Conservation (phyloP, 2,888 invertebrate species). For the Hydrotaea diabolus region DNA sequence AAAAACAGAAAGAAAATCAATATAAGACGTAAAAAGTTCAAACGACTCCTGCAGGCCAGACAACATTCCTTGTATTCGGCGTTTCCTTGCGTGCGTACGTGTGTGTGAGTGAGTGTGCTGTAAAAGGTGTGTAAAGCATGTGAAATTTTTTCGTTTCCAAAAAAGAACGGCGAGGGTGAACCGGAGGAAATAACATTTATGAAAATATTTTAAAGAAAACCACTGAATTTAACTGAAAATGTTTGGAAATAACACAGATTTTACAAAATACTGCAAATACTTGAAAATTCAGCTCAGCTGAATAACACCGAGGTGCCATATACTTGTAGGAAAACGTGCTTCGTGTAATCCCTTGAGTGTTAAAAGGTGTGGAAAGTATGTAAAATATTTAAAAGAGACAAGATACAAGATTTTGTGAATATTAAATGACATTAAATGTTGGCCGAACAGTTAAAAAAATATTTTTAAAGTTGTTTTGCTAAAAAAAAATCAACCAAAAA, state of each 20-base stretch:
- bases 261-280: not conserved
- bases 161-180: not conserved
- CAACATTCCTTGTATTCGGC: constrained; percentile 10
- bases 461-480: not conserved
- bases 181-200: not conserved
- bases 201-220: not conserved
- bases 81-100: not conserved
- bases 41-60: not conserved
- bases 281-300: not conserved
- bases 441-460: not conserved
- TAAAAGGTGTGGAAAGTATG: constrained; percentile 21
- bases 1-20: constrained; percentile 15
- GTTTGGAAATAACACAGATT: not conserved
- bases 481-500: too few species aligned
- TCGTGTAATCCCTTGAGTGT: constrained; percentile 2
- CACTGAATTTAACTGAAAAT: too few species aligned
- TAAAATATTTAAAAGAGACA: constrained; percentile 19
- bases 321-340: constrained; percentile 14
- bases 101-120: constrained; percentile 5
- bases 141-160: constrained; percentile 6
- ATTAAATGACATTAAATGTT: not conserved
- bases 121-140: constrained; percentile 59
- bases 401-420: constrained; percentile 12
- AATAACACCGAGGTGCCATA: constrained; percentile 1
- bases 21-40: constrained; percentile 8